Base-by-base conservation (phyloP, 2,113 vertebrate species). In the Dromas ardeola region DNA sequence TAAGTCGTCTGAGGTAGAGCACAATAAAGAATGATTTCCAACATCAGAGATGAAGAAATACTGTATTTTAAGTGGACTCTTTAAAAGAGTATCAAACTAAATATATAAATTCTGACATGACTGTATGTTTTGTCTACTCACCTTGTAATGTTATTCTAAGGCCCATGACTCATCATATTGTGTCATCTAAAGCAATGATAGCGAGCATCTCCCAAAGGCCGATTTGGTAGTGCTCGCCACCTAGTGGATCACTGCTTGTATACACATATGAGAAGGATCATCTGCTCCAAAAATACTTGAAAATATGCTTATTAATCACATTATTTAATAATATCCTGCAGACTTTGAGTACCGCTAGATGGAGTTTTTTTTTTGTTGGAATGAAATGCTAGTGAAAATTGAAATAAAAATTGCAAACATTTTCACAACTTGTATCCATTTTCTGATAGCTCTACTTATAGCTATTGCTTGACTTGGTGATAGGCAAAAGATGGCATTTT, bases 171-270 rank as follows among this genome's bases (percentile, higher is more conserved):
- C 38, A 56, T 53, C 8, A 3, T 55, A 18, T 3, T 67, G 6
- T 45, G 23, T 79, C 15, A 45, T 27, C 26, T 69, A 43, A 91
- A 80, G 36, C 30, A 77, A 18, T 34, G 38, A 49, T 30, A 43
- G 70, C 6, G 34, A 26, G 16, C 27, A 36, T 59, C 36, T 95
- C 52, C 42, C 55, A 69, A 62, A 80, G 73, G 76, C 69, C 13
- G 2, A 77, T 76, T 62, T 81, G 93, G 91, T 79, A 66, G 71
- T 97, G 97, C 94, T 98, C 95, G 98, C 97, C 97, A 98, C 86
- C 98, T 98, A 59, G 97, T 98, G 98, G 98, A 73, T 88, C 53
- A 17, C 67, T 96, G 3, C 42, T 56, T 58, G 20, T 78, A 29
- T 80, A 45, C 30, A 80, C 58, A 22, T 27, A 27, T 4, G 34